These are phyloP conservation scores for Podilymbus podiceps DNA, from an alignment of 2,113 vertebrate genomes.

Conservation along the genomic window DNA sequence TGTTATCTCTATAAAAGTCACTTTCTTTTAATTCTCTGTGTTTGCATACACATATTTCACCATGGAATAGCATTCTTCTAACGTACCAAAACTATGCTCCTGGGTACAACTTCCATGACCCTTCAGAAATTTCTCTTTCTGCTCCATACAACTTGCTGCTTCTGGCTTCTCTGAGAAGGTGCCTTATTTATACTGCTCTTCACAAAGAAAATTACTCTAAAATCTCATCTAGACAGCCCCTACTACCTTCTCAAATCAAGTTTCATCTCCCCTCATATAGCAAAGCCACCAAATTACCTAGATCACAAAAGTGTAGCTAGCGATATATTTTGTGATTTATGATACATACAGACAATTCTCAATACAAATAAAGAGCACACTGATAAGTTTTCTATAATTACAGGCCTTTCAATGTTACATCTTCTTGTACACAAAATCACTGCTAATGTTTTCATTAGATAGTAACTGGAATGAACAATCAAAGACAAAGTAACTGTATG, in stretches of 20 bases:
- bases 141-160: background rate
- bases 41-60: background rate
- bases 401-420: background rate
- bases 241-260: background rate
- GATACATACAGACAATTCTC: background rate
- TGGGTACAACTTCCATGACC: background rate
- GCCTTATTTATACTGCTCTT: background rate
- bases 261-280: background rate
- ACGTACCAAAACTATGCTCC: background rate
- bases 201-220: background rate
- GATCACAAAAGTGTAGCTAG: background rate
- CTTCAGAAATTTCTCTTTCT: background rate
- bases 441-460: no score
- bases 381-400: background rate
- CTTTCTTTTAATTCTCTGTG: background rate
- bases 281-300: background rate
- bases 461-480: background rate
- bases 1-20: background rate
- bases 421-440: background rate
- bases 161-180: background rate
- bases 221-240: background rate
- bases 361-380: background rate
- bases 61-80: background rate
- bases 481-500: background rate
- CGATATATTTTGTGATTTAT: background rate